Evolutionary conservation across 2,888 invertebrate species (phyloP).

Genomic region (Anodontia alba): DNA sequence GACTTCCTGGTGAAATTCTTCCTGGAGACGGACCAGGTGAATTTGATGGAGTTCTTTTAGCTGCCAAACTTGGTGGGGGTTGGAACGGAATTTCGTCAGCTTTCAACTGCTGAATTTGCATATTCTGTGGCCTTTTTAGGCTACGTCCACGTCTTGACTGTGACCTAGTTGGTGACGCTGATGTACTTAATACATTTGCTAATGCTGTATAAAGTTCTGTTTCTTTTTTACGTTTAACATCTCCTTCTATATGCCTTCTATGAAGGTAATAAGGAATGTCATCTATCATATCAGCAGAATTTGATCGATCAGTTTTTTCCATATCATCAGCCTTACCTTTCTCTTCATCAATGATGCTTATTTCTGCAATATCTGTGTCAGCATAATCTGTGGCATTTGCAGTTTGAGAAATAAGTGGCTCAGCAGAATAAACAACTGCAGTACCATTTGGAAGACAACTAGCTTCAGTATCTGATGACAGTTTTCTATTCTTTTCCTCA

Average conservation of each 20-base stretch:
- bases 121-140: conserved; percentile 63
- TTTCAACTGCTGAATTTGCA: conserved; percentile 68
- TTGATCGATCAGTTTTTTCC: background rate
- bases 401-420: background rate
- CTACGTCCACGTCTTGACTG: conserved; percentile 59
- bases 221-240: conserved; percentile 53
- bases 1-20: conserved; percentile 10
- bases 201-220: conserved; percentile 61
- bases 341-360: conserved; percentile 22
- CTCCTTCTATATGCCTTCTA: conserved; percentile 62
- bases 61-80: conserved; percentile 26
- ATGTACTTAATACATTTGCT: conserved; percentile 53
- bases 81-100: conserved; percentile 65
- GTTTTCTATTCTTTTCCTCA: background rate
- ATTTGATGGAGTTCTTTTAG: conserved; percentile 52
- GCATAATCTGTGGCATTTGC: background rate
- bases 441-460: conserved; percentile 22
- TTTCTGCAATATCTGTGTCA: conserved; percentile 5
- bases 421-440: conserved; percentile 16
- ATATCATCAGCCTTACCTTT: background rate
- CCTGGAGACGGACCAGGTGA: conserved; percentile 52
- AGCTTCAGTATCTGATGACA: background rate
- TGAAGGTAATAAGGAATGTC: conserved; percentile 82
- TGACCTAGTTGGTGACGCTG: conserved; percentile 2
- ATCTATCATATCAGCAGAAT: conserved; percentile 73